Conservation (phyloP, 1,140 invertebrate genomes). For the Ectropis grisescens region DNA sequence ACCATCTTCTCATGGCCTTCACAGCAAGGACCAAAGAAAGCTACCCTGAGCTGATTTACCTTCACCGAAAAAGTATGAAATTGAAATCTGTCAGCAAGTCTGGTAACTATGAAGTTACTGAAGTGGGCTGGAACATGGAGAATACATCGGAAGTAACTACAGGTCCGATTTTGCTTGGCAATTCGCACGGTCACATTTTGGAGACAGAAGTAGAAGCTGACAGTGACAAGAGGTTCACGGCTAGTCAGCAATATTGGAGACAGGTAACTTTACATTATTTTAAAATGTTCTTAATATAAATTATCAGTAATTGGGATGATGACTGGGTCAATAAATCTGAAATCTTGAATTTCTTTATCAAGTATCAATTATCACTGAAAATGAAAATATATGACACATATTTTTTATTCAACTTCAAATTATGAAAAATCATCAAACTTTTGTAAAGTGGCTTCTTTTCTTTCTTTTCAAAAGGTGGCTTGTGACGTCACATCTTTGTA, state of each 20-base stretch:
- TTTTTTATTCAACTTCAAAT: too few species aligned
- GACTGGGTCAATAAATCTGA: too few species aligned
- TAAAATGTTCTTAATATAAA: too few species aligned
- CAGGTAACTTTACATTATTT: too few species aligned
- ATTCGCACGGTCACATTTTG: constrained; percentile 91
- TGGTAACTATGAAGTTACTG: constrained; percentile 88
- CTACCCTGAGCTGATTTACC: constrained; percentile 83
- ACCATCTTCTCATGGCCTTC: constrained; percentile 86
- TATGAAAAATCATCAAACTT: too few species aligned
- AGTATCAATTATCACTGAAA: too few species aligned
- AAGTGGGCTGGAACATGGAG: constrained; percentile 90
- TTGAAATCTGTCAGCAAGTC: constrained; percentile 73
- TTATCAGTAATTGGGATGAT: too few species aligned
- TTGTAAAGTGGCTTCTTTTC: too few species aligned
- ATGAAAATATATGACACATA: too few species aligned
- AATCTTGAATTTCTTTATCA: too few species aligned
- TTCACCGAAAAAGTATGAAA: constrained; percentile 73
- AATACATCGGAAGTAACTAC: constrained; percentile 80
- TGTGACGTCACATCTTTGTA: too few species aligned
- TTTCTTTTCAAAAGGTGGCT: too few species aligned
- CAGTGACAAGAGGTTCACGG: constrained; percentile 85
- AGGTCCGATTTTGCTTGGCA: constrained; percentile 89
- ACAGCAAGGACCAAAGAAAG: constrained; percentile 74
- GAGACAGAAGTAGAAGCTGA: constrained; percentile 88
- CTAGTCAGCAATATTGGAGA: constrained; percentile 88